Conservation (phyloP, 1,140 invertebrate genomes). For the Heliconius hewitsoni region DNA sequence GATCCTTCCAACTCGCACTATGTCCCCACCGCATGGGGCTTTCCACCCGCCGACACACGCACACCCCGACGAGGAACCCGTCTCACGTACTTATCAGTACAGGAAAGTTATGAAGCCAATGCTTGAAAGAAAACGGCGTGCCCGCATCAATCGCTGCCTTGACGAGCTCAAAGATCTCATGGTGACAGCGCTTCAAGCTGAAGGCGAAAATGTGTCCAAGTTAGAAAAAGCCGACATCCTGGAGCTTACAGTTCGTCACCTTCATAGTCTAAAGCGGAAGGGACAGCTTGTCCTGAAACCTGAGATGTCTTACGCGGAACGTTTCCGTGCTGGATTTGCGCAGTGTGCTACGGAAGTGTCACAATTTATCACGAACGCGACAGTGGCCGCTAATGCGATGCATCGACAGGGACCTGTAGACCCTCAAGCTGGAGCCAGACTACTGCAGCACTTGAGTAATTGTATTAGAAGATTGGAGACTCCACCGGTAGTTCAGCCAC, state of each 20-base stretch:
- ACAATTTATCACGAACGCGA: conserved; percentile 83
- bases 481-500: conserved; percentile 65
- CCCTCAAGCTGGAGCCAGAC: conserved; percentile 89
- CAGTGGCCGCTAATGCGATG: conserved; percentile 90
- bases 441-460: conserved; percentile 92
- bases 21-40: conserved; percentile 75
- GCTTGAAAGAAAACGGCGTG: conserved; percentile 94
- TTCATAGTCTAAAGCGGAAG: conserved; percentile 87
- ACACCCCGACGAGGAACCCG: conserved; percentile 85
- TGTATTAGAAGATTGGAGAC: conserved; percentile 83
- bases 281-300: conserved; percentile 86
- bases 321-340: conserved; percentile 94
- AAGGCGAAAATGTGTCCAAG: conserved; percentile 95
- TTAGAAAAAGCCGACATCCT: conserved; percentile 98
- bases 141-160: conserved; percentile 95
- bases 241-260: conserved; percentile 95
- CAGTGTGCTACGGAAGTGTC: conserved; percentile 96
- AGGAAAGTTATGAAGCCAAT: conserved; percentile 97
- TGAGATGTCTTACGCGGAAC: conserved; percentile 85
- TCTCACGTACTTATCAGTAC: conserved; percentile 93
- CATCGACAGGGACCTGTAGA: conserved; percentile 84
- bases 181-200: conserved; percentile 91
- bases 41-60: conserved; percentile 69
- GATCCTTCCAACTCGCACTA: conserved; percentile 70
- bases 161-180: conserved; percentile 96